Evolutionary conservation across 2,888 invertebrate genomes (phyloP).

Genomic region (Andricus quercusramuli): DNA sequence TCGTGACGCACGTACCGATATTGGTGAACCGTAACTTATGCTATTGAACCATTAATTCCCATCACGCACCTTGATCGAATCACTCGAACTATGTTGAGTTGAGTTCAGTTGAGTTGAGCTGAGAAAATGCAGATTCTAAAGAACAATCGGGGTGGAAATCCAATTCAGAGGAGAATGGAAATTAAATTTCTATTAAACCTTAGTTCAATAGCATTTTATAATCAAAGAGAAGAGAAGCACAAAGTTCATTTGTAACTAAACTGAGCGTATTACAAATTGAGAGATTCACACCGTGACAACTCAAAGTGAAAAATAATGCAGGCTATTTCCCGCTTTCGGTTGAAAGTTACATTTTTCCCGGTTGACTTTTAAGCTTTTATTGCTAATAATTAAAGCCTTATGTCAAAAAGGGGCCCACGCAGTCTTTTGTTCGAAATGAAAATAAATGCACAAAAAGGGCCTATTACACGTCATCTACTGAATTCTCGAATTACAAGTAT

Average conservation of each 20-base stretch:
- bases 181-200: not conserved
- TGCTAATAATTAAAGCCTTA: too few species aligned
- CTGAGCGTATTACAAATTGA: too few species aligned
- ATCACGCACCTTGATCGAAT: constrained; percentile 20
- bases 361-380: too few species aligned
- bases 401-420: too few species aligned
- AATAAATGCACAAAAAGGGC: too few species aligned
- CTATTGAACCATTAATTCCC: constrained; percentile 21
- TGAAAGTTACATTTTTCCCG: too few species aligned
- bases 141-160: not conserved
- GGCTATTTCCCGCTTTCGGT: too few species aligned
- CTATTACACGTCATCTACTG: too few species aligned
- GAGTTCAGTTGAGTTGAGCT: not conserved
- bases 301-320: too few species aligned
- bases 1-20: constrained; percentile 55
- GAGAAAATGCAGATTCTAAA: constrained; percentile 1
- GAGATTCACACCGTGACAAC: too few species aligned
- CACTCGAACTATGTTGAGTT: not conserved
- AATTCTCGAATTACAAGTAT: too few species aligned
- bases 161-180: not conserved
- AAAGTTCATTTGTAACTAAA: not conserved
- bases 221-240: not conserved
- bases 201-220: not conserved
- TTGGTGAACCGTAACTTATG: constrained; percentile 27
- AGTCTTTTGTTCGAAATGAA: too few species aligned